Conservation (phyloP, 2,797 vertebrate genomes). For the Chloroceryle inda region DNA sequence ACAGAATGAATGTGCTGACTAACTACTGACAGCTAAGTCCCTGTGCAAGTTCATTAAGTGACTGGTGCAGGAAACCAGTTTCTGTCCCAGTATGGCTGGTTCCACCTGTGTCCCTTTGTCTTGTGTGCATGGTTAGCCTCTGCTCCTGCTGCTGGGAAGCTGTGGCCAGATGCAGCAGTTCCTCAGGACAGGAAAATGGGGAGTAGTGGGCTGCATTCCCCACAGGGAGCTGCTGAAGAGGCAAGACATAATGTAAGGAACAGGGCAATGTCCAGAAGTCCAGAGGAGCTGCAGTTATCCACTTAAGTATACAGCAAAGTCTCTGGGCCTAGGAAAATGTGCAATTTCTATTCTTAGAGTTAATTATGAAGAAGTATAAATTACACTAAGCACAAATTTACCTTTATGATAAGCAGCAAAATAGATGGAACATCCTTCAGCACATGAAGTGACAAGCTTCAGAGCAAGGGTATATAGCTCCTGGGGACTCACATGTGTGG, state of each 20-base stretch:
- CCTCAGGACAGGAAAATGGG: fast-evolving
- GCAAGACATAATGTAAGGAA: not conserved
- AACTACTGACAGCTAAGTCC: not conserved
- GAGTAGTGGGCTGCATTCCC: not conserved
- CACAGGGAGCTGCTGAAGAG: not conserved
- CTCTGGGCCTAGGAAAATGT: not conserved
- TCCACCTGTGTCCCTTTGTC: not conserved
- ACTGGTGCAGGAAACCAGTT: not conserved
- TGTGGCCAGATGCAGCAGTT: not conserved
- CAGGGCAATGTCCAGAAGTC: not conserved
- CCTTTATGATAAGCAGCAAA: not conserved
- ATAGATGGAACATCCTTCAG: not conserved
- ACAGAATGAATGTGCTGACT: not conserved
- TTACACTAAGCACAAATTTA: fast-evolving
- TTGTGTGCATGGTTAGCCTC: not conserved
- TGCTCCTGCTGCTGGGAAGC: not conserved
- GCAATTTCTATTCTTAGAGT: not conserved
- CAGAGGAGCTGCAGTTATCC: not conserved
- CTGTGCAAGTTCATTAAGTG: not conserved
- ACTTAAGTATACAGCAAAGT: not conserved
- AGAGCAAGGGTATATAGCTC: not conserved
- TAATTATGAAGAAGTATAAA: not conserved
- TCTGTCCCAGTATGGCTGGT: not conserved
- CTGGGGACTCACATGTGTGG: not conserved
- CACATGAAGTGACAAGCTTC: not conserved